Evolutionary conservation across 2,888 invertebrate species (phyloP), one percentile per base, ranked within the genome.

Genomic region (Tineola bisselliella): DNA sequence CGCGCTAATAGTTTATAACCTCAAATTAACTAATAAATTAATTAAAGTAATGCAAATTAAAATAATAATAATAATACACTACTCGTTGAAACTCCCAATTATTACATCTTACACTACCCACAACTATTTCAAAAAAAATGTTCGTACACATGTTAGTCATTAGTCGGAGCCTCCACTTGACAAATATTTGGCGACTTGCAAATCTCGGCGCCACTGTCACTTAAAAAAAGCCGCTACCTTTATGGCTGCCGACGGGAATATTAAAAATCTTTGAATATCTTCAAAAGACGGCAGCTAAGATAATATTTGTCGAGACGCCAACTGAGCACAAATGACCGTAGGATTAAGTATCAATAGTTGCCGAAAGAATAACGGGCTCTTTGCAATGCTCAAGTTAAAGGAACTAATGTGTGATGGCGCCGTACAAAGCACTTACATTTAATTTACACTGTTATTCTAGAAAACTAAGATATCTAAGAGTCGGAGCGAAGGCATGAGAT

Each of bases 281-380:
- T n/a, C 48, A 13, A 54, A 54, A 54, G 71, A 71, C 71, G 70
- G 71, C 83, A 83, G 79, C 84, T 84, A 82, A 69, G 71, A 83
- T 70, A 86, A 86, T 82, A 86, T 84, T 81, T 73, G 67, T 68
- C 62, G 77, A 76, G 74, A 79, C 76, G 82, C 71, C 72, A 71
- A 74, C 74, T 84, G 76, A 84, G 81, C 81, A 86, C 82, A 86
- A 87, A 81, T 83, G 81, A 82, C 77, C 84, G 79, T 80, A 68
- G 79, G 78, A 86, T 86, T 83, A 78, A 73, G 74, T 74, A 74
- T 74, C 73, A 62, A 64, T 48, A 48, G 48, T 13, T 48, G n/a
- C 48, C 48, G 48, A 48, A 48, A 48, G 48, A 15, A 48, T 48
- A 48, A 48, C 48, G 6, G 17, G 12, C 4, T 30, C 52, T 56